Percentiles rank a stretch among this genome's conserved stretches.
Conservation (phyloP, 1,140 invertebrate species). For the Rhyacophila brunnea region DNA sequence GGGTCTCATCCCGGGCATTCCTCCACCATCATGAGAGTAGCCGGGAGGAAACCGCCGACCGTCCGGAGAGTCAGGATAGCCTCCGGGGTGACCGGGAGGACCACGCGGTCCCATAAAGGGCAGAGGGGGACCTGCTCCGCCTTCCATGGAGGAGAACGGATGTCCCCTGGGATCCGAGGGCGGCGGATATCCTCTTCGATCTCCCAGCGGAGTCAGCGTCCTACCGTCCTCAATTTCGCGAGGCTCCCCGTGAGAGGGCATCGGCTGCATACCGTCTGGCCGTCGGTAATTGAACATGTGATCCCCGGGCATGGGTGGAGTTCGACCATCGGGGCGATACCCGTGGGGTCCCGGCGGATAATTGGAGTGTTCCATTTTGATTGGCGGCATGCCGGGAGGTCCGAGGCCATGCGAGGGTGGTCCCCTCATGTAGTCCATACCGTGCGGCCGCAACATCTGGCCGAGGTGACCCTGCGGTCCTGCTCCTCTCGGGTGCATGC, state of each 20-base stretch:
- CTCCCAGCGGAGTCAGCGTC: neutral
- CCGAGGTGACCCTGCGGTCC: constrained; percentile 34
- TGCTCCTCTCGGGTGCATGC: neutral
- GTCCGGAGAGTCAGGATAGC: neutral
- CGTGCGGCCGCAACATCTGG: constrained; percentile 39
- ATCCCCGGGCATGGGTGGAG: constrained; percentile 4
- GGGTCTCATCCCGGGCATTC: constrained; percentile 2
- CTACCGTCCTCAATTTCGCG: too few species aligned
- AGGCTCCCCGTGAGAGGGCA: too few species aligned
- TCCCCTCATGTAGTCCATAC: constrained; percentile 37
- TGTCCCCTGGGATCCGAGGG: neutral
- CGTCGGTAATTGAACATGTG: constrained; percentile 1
- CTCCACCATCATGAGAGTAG: constrained; percentile 9
- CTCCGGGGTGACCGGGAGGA: neutral
- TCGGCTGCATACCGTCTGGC: neutral
- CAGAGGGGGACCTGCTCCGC: neutral
- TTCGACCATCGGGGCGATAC: neutral
- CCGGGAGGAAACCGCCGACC: constrained; percentile 14
- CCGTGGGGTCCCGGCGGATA: neutral
- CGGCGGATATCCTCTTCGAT: neutral
- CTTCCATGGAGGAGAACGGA: neutral
- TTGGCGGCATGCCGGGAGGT: neutral
- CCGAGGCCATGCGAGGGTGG: neutral
- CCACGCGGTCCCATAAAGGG: constrained; percentile 1
- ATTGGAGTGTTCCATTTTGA: neutral